phyloP scores from a whole-genome alignment of 2,888 invertebrate genomes.

The Deilephila porcellus region DNA sequence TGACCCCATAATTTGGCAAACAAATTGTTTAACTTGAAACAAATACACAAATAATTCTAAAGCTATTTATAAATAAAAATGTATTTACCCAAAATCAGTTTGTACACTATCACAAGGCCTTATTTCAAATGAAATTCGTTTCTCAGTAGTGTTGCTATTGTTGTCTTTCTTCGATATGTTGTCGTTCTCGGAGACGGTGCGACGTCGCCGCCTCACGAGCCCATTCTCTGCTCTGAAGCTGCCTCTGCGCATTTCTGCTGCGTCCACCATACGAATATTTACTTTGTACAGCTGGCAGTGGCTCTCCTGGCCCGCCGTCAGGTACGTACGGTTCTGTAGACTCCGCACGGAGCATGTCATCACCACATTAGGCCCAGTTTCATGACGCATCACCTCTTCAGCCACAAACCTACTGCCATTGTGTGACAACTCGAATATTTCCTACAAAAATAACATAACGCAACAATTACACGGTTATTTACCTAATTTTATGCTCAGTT shows the following conservation, averaged over 20 bases:
- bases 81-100: slow-evolving; percentile 90
- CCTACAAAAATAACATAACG: slow-evolving; percentile 83
- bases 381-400: slow-evolving; percentile 94
- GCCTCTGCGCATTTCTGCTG: slow-evolving; percentile 83
- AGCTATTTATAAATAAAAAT: slow-evolving; percentile 22
- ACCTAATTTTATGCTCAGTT: slow-evolving; percentile 32
- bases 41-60: neutral
- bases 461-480: slow-evolving; percentile 32
- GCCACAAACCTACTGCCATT: slow-evolving; percentile 93
- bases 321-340: slow-evolving; percentile 89
- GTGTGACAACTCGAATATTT: slow-evolving; percentile 95
- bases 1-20: neutral
- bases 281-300: slow-evolving; percentile 94
- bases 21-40: neutral
- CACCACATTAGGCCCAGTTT: slow-evolving; percentile 94
- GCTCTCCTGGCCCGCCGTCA: slow-evolving; percentile 96
- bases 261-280: slow-evolving; percentile 83
- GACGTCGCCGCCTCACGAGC: slow-evolving; percentile 71
- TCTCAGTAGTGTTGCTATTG: slow-evolving; percentile 75
- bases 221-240: slow-evolving; percentile 83
- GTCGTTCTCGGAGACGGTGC: slow-evolving; percentile 84
- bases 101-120: slow-evolving; percentile 92
- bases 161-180: slow-evolving; percentile 76
- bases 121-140: slow-evolving; percentile 90
- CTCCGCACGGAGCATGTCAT: slow-evolving; percentile 94